These are phyloP conservation scores for Taenaris catops DNA, from an alignment of 2,888 invertebrate species.

Conservation along the genomic window DNA sequence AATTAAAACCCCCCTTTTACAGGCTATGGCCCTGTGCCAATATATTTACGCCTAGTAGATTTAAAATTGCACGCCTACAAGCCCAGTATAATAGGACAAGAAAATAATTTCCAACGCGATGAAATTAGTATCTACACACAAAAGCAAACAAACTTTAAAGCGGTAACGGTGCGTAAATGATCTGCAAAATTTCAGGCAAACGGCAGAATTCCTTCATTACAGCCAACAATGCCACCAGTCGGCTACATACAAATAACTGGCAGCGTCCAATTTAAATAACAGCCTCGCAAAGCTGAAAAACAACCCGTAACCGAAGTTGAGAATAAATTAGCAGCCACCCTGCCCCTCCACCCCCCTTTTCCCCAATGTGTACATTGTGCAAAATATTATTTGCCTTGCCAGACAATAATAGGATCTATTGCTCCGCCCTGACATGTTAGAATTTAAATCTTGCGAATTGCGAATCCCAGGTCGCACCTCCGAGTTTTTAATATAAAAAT, in stretches of 20 bases:
- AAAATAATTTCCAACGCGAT: no score
- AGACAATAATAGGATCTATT: conserved; percentile 79
- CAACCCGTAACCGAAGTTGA: conserved; percentile 79
- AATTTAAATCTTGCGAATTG: no score
- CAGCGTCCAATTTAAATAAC: conserved; percentile 78
- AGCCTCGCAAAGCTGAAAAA: conserved; percentile 79
- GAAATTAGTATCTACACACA: conserved; percentile 10
- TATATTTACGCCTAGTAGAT: no score
- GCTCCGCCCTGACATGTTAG: conserved; percentile 80
- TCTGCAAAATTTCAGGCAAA: conserved; percentile 30
- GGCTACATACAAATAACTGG: conserved; percentile 71
- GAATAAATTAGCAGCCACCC: conserved; percentile 75
- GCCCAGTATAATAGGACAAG: no score
- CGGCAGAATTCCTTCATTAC: conserved; percentile 69
- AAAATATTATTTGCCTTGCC: conserved; percentile 87
- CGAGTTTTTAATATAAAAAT: no score
- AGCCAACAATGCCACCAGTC: conserved; percentile 60
- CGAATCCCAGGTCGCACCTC: no score
- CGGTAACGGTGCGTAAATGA: no score
- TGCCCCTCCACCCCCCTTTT: conserved; percentile 48
- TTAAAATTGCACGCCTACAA: no score
- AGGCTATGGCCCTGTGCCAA: no score
- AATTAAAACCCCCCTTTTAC: no score
- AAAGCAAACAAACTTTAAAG: conserved; percentile 19
- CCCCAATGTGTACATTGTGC: conserved; percentile 85